A percentile compares a stretch with the other conserved stretches of the same genome.
Conservation (phyloP, 2,113 vertebrate genomes). For the Labeo catla region DNA sequence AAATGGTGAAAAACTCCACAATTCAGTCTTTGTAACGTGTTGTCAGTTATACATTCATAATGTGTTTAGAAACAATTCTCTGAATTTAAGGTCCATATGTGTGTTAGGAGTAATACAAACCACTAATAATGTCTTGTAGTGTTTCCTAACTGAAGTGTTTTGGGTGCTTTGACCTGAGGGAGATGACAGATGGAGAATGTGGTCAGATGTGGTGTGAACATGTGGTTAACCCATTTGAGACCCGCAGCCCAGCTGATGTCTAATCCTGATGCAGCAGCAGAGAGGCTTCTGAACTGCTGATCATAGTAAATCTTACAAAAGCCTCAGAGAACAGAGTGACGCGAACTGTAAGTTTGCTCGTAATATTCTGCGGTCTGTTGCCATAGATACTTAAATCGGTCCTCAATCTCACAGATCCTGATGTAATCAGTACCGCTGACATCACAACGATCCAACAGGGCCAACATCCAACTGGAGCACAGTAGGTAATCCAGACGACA, state of each 20-base stretch:
- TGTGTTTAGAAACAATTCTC: no score
- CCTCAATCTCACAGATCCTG: conserved; percentile 43
- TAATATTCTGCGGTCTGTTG: conserved; percentile 24
- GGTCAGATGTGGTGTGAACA: neutral
- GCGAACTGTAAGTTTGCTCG: conserved; percentile 34
- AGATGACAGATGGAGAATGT: conserved; percentile 26
- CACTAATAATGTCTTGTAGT: neutral
- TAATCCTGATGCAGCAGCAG: conserved; percentile 1
- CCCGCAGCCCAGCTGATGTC: neutral
- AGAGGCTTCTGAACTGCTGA: neutral
- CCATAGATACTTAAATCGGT: conserved; percentile 42
- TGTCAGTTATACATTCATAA: no score
- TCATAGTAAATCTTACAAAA: conserved; percentile 10
- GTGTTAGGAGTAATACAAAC: neutral
- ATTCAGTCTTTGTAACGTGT: no score
- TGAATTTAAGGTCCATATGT: neutral
- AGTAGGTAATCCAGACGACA: neutral
- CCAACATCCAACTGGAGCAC: neutral
- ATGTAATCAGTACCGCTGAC: conserved; percentile 29
- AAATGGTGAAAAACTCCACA: no score
- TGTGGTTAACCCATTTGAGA: neutral
- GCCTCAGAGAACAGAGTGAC: conserved; percentile 5
- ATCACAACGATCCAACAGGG: conserved; percentile 25
- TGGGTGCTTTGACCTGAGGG: neutral
- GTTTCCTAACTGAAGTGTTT: no score